Base-by-base conservation (phyloP, 2,113 vertebrate genomes). In the Macroglossus sobrinus region DNA sequence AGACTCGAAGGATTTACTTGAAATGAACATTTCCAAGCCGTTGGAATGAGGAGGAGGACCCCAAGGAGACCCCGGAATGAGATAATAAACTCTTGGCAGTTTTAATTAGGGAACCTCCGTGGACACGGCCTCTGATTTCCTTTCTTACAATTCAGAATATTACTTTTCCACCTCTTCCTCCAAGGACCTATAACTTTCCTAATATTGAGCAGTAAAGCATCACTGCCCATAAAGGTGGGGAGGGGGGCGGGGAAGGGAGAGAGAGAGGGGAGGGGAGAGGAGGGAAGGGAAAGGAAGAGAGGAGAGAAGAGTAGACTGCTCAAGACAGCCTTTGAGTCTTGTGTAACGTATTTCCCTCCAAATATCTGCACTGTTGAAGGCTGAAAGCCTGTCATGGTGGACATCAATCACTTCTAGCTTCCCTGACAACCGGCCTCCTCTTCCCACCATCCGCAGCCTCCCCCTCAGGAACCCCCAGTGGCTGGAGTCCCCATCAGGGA, bases 371-470 rank as follows among this genome's bases (percentile, higher is more conserved):
- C n/a, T 63, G 47, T 50, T 30, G 64, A 28, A 21, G 81, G 15
- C 6, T 15, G 35, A 15, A 53, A 0, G 21, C 26, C 9, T 21
- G 0, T 1, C 26, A 33, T 0, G 26, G 43, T 14, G 47, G 9
- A n/a, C 11, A 13, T 12, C 47, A 8, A 21, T 0, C 40, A 14
- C 15, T 66, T 43, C 43, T 11, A 84, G 5, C 38, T 79, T 81
- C 22, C 57, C 57, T 71, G 22, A 35, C 33, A 40, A 19, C 28
- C 64, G 22, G 63, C 38, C 33, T 79, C 15, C 35, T 40, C 30
- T 66, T 40, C 47, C 10, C 35, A 1, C 35, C 26, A 2, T 14
- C 19, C n/a, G 14, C 9, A 8, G 7, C 40, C 21, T 43, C 24
- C 5, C 43, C 19, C 45, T 21, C 10, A 13, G 33, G 40, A 89